A percentile compares a stretch with the other conserved stretches of the same genome.
These are phyloP conservation scores for Aldrovandia affinis DNA, from an alignment of 2,797 vertebrate genomes.

Conservation along the genomic window DNA sequence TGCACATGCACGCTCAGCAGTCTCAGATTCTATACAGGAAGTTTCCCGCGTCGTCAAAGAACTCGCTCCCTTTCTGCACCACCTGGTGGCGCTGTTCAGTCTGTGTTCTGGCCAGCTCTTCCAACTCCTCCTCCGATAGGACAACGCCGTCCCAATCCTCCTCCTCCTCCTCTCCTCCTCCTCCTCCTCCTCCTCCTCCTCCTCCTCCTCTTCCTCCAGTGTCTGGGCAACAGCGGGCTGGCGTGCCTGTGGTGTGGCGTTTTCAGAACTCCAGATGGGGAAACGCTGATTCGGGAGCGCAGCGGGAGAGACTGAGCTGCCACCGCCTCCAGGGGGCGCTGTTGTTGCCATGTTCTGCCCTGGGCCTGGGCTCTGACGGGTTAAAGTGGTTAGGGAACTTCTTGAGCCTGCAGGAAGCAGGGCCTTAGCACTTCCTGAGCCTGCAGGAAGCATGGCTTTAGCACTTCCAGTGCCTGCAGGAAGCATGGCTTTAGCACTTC, in stretches of 20 bases:
- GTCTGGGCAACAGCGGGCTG: not conserved
- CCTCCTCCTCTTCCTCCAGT: slow-evolving; percentile 31
- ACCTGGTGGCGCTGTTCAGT: slow-evolving; percentile 58
- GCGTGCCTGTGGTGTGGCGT: not conserved
- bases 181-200: not conserved
- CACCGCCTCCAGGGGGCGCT: slow-evolving; percentile 20
- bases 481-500: too few relatives aligned
- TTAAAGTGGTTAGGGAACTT: slow-evolving; percentile 37
- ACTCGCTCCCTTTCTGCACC: slow-evolving; percentile 74
- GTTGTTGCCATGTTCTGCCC: slow-evolving; percentile 28
- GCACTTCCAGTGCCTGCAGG: not conserved
- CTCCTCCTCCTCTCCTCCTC: slow-evolving; percentile 26
- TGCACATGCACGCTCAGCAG: not conserved
- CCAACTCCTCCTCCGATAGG: slow-evolving; percentile 62
- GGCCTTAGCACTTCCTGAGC: not conserved
- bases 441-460: not conserved
- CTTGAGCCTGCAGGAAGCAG: too few relatives aligned
- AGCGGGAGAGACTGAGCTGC: slow-evolving; percentile 12
- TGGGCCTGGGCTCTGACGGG: slow-evolving; percentile 34
- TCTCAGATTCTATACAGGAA: slow-evolving; percentile 80
- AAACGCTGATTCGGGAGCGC: slow-evolving; percentile 18
- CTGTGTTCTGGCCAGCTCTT: slow-evolving; percentile 49
- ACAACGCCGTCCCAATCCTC: slow-evolving; percentile 57
- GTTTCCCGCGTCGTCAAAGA: slow-evolving; percentile 80
- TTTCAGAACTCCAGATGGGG: slow-evolving; percentile 12